These are phyloP conservation scores for Leptopterna dolabrata DNA, from an alignment of 2,888 invertebrate species.

Conservation along the genomic window DNA sequence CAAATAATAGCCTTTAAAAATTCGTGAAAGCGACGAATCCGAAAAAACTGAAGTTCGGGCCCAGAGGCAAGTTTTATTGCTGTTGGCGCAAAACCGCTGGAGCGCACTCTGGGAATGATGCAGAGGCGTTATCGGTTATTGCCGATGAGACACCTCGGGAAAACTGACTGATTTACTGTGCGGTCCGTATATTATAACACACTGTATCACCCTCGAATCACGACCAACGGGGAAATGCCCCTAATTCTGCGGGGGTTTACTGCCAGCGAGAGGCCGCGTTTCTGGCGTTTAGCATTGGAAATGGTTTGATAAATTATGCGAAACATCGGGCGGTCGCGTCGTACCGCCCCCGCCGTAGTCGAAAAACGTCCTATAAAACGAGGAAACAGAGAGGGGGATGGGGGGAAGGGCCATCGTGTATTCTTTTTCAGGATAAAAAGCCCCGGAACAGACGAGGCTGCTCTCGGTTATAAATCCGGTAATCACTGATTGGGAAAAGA, in stretches of 20 bases:
- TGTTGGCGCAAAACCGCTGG: neutral
- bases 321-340: constrained; percentile 15
- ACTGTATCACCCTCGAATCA: constrained; percentile 27
- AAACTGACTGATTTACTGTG: constrained; percentile 26
- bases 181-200: constrained; percentile 31
- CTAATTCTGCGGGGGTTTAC: constrained; percentile 8
- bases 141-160: constrained; percentile 42
- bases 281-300: constrained; percentile 38
- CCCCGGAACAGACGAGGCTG: neutral
- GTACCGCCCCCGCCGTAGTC: neutral
- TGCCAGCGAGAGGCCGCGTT: neutral
- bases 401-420: neutral
- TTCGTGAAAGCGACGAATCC: neutral
- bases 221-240: constrained; percentile 18
- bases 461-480: constrained; percentile 45
- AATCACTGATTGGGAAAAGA: constrained; percentile 56
- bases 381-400: neutral
- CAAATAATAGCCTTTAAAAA: neutral
- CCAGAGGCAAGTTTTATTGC: neutral
- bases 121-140: constrained; percentile 51
- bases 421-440: constrained; percentile 30
- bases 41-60: neutral
- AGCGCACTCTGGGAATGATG: constrained; percentile 7
- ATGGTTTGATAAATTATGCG: constrained; percentile 48
- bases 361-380: constrained; percentile 3